Evolutionary conservation across 1,140 invertebrate species (phyloP), one percentile per base, ranked within the genome.

Genomic region (Mamestra configurata): DNA sequence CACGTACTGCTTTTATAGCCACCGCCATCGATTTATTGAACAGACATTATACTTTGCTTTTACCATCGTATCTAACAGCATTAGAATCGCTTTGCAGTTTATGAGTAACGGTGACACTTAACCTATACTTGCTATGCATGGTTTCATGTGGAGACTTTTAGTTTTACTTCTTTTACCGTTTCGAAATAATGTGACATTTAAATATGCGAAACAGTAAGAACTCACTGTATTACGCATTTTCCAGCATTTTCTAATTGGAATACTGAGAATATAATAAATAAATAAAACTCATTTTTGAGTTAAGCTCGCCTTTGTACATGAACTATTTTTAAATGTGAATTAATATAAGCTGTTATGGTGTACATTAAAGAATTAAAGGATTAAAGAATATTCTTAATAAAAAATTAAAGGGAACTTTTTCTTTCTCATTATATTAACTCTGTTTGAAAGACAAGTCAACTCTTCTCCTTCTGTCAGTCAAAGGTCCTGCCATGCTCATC

Each of bases 71-170:
- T 49, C 66, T 70, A 70, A 70, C 40, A 70, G 35, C 66, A 71
- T 71, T 27, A 53, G 27, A 53, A 51, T 71, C 46, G 27, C 20
- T 71, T 71, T 35, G 68, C 68, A 71, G 49, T 53, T 71, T 71
- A 53, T 71, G 27, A 71, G 68, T 35, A 71, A 71, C 68, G 68
- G 68, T 71, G 68, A 53, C 68, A 71, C 68, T 53, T 71, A 53
- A 70, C 66, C 40, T 22, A 49, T 70, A 46, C 66, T 22, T n/a
- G 20, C n/a, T 18, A 46, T 40, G 24, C 22, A 27, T 46, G 20
- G 40, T 49, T 20, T 70, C 49, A 70, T 70, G 66, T 46, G 20
- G 37, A 43, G 20, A 70, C 49, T 46, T 70, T 70, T 27, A 70
- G 13, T 10, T 8, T 1, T 22, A 22, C 13, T n/a, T 43, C 35